These are phyloP conservation scores for Morpho achilles DNA, from an alignment of 2,888 invertebrate species.

Conservation along the genomic window DNA sequence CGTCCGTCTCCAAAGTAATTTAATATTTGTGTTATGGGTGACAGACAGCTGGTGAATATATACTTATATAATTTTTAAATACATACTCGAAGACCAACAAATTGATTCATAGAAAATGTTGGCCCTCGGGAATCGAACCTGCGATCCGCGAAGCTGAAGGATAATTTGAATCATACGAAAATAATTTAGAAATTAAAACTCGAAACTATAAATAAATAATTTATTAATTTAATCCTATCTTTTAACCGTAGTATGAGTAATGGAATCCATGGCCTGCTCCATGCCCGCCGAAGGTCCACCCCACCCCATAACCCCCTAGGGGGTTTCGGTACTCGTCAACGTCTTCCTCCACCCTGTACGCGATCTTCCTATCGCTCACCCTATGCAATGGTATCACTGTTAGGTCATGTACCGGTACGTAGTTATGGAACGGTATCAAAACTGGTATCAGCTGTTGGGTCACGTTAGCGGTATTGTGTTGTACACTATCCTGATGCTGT, in stretches of 20 bases:
- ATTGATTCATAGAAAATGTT: no score
- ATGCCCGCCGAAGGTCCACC: constrained; percentile 60
- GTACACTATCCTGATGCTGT: constrained; percentile 31
- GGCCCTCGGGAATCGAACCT: no score
- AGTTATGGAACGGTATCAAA: constrained; percentile 39
- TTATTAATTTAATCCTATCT: constrained; percentile 9
- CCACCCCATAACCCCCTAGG: constrained; percentile 62
- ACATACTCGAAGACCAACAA: no score
- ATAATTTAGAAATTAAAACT: no score
- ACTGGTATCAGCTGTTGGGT: constrained; percentile 46
- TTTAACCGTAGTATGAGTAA: constrained; percentile 51
- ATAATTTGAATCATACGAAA: no score
- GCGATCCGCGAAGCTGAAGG: no score
- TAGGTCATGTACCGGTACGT: constrained; percentile 55
- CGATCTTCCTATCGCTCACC: constrained; percentile 23
- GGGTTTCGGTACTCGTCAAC: constrained; percentile 52
- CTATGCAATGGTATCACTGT: constrained; percentile 61
- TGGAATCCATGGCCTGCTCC: constrained; percentile 65
- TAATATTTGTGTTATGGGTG: no score
- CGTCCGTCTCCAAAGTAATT: no score
- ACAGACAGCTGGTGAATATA: no score
- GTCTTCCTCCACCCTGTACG: constrained; percentile 36
- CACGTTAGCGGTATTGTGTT: constrained; percentile 21
- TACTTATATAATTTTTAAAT: no score
- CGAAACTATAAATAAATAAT: constrained; percentile 15